Evolutionary conservation across 2,797 vertebrate genomes (phyloP), one percentile per base, ranked within the genome.

Genomic region (Octomys mimax): DNA sequence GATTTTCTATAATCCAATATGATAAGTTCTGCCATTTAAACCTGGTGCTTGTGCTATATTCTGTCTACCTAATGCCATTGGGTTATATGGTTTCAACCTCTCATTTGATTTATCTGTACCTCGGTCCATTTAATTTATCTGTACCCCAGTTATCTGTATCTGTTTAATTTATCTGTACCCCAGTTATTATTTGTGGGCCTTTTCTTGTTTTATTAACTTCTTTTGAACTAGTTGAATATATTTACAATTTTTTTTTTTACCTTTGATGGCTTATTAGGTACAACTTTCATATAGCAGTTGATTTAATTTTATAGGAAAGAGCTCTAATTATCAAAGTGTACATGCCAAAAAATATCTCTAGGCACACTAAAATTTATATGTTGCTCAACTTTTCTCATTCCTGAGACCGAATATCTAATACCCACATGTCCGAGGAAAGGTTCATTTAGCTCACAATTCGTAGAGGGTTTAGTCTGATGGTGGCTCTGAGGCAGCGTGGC

Each of bases 11-110:
- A 39, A 33, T 68, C 9, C 11, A 66, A 4, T 62, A 10, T 68
- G 36, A 73, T 24, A 52, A n/a, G 49, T 62, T 89, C 62, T 84
- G 83, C 36, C 83, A 54, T 95, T 91, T 91, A 84, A 75, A 91
- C 33, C 61, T 54, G 39, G 33, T 64, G 24, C 42, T 68, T 66
- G 46, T 11, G 64, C 36, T 16, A 57, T 80, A 73, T 49, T 42
- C 31, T 57, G 52, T 31, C 57, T 3, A 61, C 21, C 31, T 95
- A 49, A 64, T 57, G 31, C 36, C 18, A 49, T 39, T 36, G 24
- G 19, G 36, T 70, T 59, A 57, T 26, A 28, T 28, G 77, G 6
- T 62, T 62, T 42, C 19, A n/a, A 24, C 1, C 46, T 22, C 52
- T 59, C 54, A 6, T 33, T 90, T 90, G 33, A 49, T 64, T 91